phyloP scores from a whole-genome alignment of 2,113 vertebrate species.

The Manacus vitellinus region DNA sequence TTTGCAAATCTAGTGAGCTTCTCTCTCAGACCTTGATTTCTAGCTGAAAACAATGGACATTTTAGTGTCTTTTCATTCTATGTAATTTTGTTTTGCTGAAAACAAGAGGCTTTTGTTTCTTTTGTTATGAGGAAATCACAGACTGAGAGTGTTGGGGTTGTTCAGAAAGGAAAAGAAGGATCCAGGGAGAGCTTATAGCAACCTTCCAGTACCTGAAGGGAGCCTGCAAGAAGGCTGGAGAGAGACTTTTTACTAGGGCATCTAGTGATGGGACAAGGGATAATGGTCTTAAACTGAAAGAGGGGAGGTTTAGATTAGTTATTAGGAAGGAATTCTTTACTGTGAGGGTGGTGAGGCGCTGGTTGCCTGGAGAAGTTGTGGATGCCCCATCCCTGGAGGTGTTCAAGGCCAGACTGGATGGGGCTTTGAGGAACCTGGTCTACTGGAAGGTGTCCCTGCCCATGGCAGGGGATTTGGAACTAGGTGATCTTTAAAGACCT shows the following conservation, averaged over 20 bases:
- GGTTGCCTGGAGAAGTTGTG: not conserved
- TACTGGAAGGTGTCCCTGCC: not conserved
- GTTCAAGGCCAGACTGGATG: not conserved
- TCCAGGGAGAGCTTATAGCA: not conserved
- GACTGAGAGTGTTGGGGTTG: not conserved
- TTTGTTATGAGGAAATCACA: not conserved
- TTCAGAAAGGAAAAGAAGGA: not conserved
- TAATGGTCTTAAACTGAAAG: not conserved
- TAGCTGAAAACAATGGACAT: not conserved
- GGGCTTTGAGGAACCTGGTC: not conserved
- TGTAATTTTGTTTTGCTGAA: not conserved
- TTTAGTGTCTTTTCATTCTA: not conserved
- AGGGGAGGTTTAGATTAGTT: not conserved
- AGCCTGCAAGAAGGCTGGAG: not conserved
- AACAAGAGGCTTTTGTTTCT: not conserved
- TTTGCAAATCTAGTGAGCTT: not conserved
- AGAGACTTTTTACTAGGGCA: not conserved
- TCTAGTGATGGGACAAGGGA: not conserved
- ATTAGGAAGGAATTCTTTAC: not conserved
- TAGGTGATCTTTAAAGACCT: not conserved
- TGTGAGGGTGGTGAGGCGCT: not conserved
- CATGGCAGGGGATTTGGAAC: not conserved
- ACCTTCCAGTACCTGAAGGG: not conserved
- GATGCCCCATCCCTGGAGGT: not conserved
- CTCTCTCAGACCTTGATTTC: not conserved